Conservation (phyloP, 2,797 vertebrate species). For the Epinephelus malabaricus region DNA sequence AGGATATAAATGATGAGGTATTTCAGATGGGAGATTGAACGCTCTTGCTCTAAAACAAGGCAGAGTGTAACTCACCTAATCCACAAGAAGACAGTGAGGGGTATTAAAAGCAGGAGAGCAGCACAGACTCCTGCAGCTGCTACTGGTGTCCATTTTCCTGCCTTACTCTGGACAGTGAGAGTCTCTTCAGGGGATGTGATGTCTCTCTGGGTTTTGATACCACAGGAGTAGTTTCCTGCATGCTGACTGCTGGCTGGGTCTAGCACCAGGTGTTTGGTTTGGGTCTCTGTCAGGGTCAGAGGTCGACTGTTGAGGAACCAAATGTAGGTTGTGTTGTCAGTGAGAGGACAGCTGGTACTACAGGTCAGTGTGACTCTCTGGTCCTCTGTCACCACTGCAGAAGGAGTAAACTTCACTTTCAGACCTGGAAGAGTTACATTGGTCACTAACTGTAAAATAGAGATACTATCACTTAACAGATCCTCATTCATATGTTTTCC, state of each 20-base stretch:
- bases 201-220: not conserved
- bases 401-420: conserved; percentile 4
- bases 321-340: conserved; percentile 12
- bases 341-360: conserved; percentile 36
- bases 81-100: not conserved
- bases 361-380: conserved; percentile 45
- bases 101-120: fast-evolving
- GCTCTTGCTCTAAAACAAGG: not conserved
- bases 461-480: too few relatives aligned
- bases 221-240: conserved; percentile 39
- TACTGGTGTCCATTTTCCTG: not conserved
- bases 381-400: conserved; percentile 25
- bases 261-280: not conserved
- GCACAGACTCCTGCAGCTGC: not conserved
- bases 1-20: not conserved
- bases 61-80: conserved; percentile 12
- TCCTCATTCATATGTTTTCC: not conserved
- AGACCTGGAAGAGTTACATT: conserved; percentile 26
- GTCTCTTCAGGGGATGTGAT: not conserved
- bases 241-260: conserved; percentile 2
- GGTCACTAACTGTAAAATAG: too few relatives aligned
- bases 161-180: not conserved
- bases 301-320: conserved; percentile 29
- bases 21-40: not conserved
- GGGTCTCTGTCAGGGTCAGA: not conserved